A percentile compares a stretch with the other conserved stretches of the same genome.
These are phyloP conservation scores for Hephaestus fuliginosus DNA, from an alignment of 2,797 vertebrate genomes.

Conservation along the genomic window DNA sequence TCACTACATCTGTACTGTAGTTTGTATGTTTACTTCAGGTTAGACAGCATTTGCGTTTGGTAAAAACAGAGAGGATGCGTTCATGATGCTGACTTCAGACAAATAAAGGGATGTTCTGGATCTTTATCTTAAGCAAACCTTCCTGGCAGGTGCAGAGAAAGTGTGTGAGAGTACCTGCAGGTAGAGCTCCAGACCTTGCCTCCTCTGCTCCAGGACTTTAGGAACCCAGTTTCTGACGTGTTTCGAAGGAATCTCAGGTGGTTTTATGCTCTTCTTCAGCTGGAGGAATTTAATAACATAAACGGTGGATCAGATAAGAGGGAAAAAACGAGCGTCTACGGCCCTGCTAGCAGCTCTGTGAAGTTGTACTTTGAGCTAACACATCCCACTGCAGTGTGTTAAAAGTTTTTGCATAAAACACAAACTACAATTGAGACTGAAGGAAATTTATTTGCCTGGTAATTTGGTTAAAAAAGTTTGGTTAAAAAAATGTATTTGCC, in stretches of 20 bases:
- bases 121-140: background rate
- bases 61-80: slow-evolving; percentile 1
- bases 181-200: slow-evolving; percentile 95
- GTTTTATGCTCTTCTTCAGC: slow-evolving; percentile 97
- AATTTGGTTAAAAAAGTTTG: too few relatives aligned
- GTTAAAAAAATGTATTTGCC: background rate
- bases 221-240: slow-evolving; percentile 99
- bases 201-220: slow-evolving; percentile 96
- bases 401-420: background rate
- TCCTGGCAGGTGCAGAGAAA: background rate
- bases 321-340: background rate
- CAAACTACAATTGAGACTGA: background rate
- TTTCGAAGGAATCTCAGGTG: slow-evolving; percentile 98
- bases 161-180: slow-evolving; percentile 88
- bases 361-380: background rate
- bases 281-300: slow-evolving; percentile 66
- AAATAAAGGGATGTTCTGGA: background rate
- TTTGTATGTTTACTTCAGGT: slow-evolving; percentile 14
- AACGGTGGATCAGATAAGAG: background rate
- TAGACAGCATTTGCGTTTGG: background rate
- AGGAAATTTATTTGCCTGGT: background rate
- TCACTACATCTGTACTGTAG: slow-evolving; percentile 14
- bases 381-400: background rate
- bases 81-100: background rate
- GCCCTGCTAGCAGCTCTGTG: background rate